A percentile compares a stretch with the other conserved stretches of the same genome.
Conservation (phyloP, 2,113 vertebrate species). For the Gymnogyps californianus region DNA sequence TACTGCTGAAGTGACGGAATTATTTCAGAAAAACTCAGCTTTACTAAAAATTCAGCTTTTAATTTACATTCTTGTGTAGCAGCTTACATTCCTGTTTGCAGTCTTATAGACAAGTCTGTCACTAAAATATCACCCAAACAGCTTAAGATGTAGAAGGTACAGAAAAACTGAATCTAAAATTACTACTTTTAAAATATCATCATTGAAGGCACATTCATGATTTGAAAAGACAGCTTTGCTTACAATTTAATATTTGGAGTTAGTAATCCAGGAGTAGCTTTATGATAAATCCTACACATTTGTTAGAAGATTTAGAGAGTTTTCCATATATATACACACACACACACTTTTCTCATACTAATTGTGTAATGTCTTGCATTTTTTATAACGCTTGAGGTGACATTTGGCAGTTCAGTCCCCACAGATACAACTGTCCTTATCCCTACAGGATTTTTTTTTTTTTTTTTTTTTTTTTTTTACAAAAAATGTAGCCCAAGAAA, state of each 20-base stretch:
- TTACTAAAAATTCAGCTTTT: constrained; percentile 1
- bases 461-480: no score
- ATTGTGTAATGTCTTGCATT: not conserved
- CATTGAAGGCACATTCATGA: not conserved
- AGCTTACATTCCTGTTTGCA: not conserved
- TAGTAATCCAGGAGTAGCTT: constrained; percentile 3
- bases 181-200: not conserved
- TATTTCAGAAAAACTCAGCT: not conserved
- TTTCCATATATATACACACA: not conserved
- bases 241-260: not conserved
- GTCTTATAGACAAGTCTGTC: constrained; percentile 4
- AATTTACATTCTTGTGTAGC: not conserved
- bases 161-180: not conserved
- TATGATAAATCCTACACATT: not conserved
- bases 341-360: not conserved
- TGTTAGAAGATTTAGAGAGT: not conserved
- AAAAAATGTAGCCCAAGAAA: not conserved
- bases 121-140: constrained; percentile 4
- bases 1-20: not conserved
- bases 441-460: not conserved
- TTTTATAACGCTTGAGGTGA: not conserved
- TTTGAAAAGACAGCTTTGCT: not conserved
- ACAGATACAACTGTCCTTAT: not conserved
- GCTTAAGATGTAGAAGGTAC: not conserved
- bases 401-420: not conserved